Evolutionary conservation across 2,888 invertebrate genomes (phyloP).

Genomic region (Machimus rusticus): DNA sequence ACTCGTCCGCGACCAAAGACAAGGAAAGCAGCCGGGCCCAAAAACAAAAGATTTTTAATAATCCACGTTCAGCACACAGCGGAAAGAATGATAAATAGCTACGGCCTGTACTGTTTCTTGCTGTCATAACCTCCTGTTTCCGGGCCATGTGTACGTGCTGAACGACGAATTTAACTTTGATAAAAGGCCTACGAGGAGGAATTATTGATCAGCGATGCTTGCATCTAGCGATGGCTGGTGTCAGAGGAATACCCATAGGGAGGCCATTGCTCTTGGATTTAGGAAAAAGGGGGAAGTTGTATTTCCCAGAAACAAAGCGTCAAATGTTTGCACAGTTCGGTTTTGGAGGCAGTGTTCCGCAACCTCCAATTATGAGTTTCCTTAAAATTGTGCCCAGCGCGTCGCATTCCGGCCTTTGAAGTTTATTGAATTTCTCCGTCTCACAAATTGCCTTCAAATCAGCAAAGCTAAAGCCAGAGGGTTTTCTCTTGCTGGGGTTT

Average conservation of each 20-base stretch:
- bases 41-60: constrained; percentile 45
- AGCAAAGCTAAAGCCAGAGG: constrained; percentile 39
- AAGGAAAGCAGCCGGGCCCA: background rate
- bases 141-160: constrained; percentile 42
- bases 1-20: background rate
- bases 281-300: background rate
- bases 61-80: constrained; percentile 40
- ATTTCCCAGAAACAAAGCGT: constrained; percentile 30
- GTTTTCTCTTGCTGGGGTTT: constrained; percentile 5
- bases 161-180: constrained; percentile 46
- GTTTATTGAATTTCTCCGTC: constrained; percentile 47
- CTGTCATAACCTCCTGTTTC: constrained; percentile 47
- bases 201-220: constrained; percentile 31
- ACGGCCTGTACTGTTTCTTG: constrained; percentile 43
- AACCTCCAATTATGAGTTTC: constrained; percentile 44
- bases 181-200: constrained; percentile 42
- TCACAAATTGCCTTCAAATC: constrained; percentile 44
- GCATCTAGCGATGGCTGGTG: background rate
- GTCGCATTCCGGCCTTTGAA: constrained; percentile 34
- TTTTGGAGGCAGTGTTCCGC: constrained; percentile 11
- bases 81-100: constrained; percentile 45
- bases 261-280: background rate
- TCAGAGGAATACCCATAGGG: background rate
- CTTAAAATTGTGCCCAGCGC: constrained; percentile 36
- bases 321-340: constrained; percentile 25